These are phyloP conservation scores for Cheilosia impressa DNA, from an alignment of 2,888 invertebrate genomes.

Conservation along the genomic window DNA sequence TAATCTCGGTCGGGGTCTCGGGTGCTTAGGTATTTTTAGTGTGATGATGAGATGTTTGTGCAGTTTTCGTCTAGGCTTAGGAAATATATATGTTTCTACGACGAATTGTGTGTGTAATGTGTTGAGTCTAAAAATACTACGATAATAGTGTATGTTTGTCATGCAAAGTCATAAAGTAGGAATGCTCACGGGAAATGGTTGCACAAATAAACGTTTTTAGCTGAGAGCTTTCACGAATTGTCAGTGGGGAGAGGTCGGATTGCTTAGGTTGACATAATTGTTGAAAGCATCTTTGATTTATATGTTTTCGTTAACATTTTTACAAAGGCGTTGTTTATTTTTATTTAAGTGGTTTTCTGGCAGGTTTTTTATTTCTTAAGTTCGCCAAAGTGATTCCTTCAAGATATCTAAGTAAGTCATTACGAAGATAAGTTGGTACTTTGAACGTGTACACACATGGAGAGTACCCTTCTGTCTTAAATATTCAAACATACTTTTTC, in stretches of 20 bases:
- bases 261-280: background rate
- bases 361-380: too few species aligned
- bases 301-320: too few species aligned
- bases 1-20: conserved; percentile 42
- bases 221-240: background rate
- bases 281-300: background rate
- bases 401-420: too few species aligned
- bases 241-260: background rate
- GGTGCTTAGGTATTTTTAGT: conserved; percentile 56
- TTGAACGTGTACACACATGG: too few species aligned
- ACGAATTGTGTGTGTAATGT: conserved; percentile 14
- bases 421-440: too few species aligned
- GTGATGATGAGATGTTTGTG: conserved; percentile 46
- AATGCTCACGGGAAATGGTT: conserved; percentile 45
- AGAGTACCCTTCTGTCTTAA: too few species aligned
- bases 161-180: conserved; percentile 52
- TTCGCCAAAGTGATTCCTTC: too few species aligned
- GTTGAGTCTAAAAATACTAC: conserved; percentile 13
- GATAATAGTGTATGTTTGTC: conserved; percentile 51
- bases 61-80: conserved; percentile 37
- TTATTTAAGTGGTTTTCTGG: too few species aligned
- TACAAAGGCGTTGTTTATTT: too few species aligned
- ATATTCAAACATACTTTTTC: too few species aligned
- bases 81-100: background rate
- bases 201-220: conserved; percentile 31